phyloP scores from a whole-genome alignment of 2,888 invertebrate genomes.

The Slavum lentiscoides region DNA sequence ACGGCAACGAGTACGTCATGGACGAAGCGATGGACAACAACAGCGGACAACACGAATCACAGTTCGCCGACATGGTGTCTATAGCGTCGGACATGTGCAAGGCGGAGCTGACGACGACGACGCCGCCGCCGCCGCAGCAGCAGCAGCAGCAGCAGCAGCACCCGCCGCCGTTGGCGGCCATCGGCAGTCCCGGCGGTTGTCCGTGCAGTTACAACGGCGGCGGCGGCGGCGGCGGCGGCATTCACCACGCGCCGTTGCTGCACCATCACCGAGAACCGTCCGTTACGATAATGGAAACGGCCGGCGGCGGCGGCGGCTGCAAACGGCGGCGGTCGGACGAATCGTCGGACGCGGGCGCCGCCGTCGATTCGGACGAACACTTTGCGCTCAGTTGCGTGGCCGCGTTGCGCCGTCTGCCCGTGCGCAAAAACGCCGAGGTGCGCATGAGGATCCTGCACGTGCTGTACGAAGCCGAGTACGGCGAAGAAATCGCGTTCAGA shows the following conservation, averaged over 20 bases:
- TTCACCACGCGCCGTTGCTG: background rate
- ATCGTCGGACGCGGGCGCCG: background rate
- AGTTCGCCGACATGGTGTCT: constrained; percentile 42
- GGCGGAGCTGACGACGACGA: constrained; percentile 45
- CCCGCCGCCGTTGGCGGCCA: no score
- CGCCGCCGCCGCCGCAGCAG: background rate
- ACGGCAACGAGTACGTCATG: constrained; percentile 20
- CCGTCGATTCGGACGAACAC: constrained; percentile 44
- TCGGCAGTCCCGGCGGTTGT: no score
- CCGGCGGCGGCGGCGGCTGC: background rate
- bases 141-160: no score
- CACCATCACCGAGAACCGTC: background rate
- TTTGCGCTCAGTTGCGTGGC: constrained; percentile 50
- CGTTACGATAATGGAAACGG: background rate
- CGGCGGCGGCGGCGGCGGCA: constrained; percentile 4
- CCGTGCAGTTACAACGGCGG: no score
- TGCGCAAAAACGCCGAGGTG: constrained; percentile 43
- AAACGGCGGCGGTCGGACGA: constrained; percentile 19
- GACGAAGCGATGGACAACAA: constrained; percentile 39
- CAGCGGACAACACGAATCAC: constrained; percentile 5
- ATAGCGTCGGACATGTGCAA: constrained; percentile 49
- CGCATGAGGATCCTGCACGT: constrained; percentile 46
- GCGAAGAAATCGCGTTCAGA: constrained; percentile 26
- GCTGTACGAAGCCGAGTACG: constrained; percentile 49
- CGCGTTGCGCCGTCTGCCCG: constrained; percentile 26